Evolutionary conservation across 2,797 vertebrate genomes (phyloP).

Genomic region (Gobionotothen gibberifrons): DNA sequence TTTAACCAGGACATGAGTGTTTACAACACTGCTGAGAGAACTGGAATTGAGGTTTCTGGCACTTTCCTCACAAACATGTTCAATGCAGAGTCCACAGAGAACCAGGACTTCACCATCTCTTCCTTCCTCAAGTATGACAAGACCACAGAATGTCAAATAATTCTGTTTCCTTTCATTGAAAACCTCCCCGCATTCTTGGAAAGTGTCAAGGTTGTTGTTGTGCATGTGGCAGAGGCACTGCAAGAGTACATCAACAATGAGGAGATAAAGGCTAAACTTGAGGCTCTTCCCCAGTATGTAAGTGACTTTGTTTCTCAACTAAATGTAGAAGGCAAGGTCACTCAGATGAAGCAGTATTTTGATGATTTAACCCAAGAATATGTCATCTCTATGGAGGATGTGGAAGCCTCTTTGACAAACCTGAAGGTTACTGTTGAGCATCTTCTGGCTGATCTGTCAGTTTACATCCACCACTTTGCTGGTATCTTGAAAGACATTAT

Average conservation of each 20-base stretch:
- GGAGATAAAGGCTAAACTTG: constrained; percentile 80
- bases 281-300: constrained; percentile 83
- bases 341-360: constrained; percentile 83
- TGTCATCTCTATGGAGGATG: constrained; percentile 83
- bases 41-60: constrained; percentile 86
- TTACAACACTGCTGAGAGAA: constrained; percentile 89
- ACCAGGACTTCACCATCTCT: constrained; percentile 89
- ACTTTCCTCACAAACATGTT: constrained; percentile 84
- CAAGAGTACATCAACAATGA: constrained; percentile 82
- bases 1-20: constrained; percentile 86
- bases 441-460: constrained; percentile 73
- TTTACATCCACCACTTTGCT: constrained; percentile 74
- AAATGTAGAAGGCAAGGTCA: constrained; percentile 82
- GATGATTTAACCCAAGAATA: constrained; percentile 81
- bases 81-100: constrained; percentile 71
- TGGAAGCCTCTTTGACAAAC: constrained; percentile 82
- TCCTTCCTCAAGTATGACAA: constrained; percentile 94
- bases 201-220: constrained; percentile 77
- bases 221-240: constrained; percentile 81
- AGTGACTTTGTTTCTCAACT: constrained; percentile 83
- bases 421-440: constrained; percentile 63
- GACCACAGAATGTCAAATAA: constrained; percentile 87
- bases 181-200: constrained; percentile 85
- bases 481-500: constrained; percentile 81
- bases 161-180: constrained; percentile 88